Percentiles rank a stretch among this genome's conserved stretches.
These are phyloP conservation scores for Ancistrus triradiatus DNA, from an alignment of 2,113 vertebrate species.

Conservation along the genomic window DNA sequence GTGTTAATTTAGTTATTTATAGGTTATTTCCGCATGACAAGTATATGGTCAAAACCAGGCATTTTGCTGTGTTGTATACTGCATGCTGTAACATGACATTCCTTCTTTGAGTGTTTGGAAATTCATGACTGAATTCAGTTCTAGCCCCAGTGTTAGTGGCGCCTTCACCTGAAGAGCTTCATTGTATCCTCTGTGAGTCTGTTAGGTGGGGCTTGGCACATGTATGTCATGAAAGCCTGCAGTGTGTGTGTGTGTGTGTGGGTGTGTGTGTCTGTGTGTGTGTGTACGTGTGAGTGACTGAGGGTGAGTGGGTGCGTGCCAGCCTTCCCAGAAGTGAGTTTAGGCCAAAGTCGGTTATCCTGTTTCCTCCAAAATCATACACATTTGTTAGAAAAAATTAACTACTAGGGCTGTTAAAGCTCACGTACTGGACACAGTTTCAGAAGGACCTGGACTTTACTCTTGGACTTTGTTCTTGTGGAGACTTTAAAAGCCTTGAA, in stretches of 20 bases:
- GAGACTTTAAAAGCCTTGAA: constrained; percentile 7
- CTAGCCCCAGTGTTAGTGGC: not conserved
- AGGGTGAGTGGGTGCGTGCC: constrained; percentile 37
- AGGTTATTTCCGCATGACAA: no score
- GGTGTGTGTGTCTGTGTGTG: not conserved
- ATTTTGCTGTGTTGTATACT: no score
- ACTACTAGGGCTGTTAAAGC: not conserved
- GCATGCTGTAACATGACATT: not conserved
- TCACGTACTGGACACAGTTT: not conserved
- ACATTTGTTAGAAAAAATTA: not conserved
- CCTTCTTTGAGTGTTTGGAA: not conserved
- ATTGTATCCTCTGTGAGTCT: constrained; percentile 14
- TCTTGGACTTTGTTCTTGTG: constrained; percentile 55
- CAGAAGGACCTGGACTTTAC: not conserved
- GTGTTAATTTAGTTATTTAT: no score
- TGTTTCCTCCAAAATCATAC: not conserved
- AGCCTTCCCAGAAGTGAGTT: constrained; percentile 30
- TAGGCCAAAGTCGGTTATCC: constrained; percentile 10
- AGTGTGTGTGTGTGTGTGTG: constrained; percentile 36
- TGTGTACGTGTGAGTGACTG: constrained; percentile 6
- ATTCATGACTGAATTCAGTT: not conserved
- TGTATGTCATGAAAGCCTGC: constrained; percentile 37
- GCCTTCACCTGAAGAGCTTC: constrained; percentile 15
- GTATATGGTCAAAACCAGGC: no score
- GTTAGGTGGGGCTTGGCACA: constrained; percentile 27